Percentiles rank a stretch among this genome's conserved stretches.
Evolutionary conservation across 2,113 vertebrate genomes (phyloP).

Genomic region (Pelodiscus sinensis): DNA sequence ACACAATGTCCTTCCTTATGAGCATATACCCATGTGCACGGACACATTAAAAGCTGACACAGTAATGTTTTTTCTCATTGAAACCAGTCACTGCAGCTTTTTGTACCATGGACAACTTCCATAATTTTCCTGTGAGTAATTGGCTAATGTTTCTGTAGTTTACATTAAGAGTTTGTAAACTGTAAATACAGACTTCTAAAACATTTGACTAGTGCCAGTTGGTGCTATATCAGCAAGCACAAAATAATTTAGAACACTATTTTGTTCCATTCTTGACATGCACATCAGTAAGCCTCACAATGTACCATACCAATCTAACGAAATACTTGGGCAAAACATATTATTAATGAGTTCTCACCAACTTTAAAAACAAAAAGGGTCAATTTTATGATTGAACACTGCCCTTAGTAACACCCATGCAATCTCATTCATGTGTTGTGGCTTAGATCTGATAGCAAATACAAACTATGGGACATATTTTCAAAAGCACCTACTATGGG

Average conservation of each 20-base stretch:
- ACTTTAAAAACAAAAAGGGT: background rate
- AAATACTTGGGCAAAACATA: background rate
- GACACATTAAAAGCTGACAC: background rate
- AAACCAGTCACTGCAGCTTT: background rate
- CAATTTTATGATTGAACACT: background rate
- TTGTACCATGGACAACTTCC: background rate
- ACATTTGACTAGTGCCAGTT: background rate
- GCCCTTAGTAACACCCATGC: background rate
- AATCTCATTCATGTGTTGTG: background rate
- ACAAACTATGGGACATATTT: background rate
- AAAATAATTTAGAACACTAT: background rate
- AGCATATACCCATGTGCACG: background rate
- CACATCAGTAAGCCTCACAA: rapidly evolving
- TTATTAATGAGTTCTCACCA: background rate
- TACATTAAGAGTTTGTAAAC: background rate
- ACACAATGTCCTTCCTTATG: background rate
- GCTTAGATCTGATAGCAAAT: background rate
- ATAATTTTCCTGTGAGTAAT: background rate
- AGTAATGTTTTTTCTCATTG: background rate
- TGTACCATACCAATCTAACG: background rate
- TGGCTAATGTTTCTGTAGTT: background rate
- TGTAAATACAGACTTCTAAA: background rate
- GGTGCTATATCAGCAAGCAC: background rate
- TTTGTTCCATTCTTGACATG: background rate
- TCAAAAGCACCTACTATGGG: background rate